Base-by-base conservation (phyloP, 2,113 vertebrate genomes). In the Cottus gobio region DNA sequence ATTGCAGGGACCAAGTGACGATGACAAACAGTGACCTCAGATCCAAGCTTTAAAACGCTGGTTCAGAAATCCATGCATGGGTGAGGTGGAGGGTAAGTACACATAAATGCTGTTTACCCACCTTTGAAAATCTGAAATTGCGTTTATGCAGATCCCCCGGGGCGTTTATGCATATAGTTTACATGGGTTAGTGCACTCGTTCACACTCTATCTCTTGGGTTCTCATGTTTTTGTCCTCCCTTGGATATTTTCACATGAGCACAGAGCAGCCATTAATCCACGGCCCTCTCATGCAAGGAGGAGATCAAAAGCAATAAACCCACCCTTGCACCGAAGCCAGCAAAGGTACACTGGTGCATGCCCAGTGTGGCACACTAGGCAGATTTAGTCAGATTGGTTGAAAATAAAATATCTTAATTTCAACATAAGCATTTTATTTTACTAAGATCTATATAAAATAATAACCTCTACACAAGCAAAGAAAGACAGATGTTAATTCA, bases 31-130 rank as follows among this genome's bases (percentile, higher is more conserved):
- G n/a, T 56, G 31, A 66, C 52, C 36, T 77, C 16, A 18, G 15
- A 37, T 42, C 37, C 7, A 22, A 62, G 66, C 67, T 68, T 74
- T 39, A 57, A 70, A 65, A 44, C 13, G 37, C 6, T 0, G 1
- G 9, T 63, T 79, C 57, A 57, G 4, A 65, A 76, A 66, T 15
- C 36, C 36, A 15, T 66, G 62, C 44, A 54, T 3, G 13, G 16
- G 52, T 30, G 26, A 56, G 46, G 31, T 44, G 37, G 39, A 63
- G 71, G 50, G 18, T 77, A 75, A 70, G 36, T 24, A 26, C 63
- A 76, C 44, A 68, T 60, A 71, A 71, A 82, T 39, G 34, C 56
- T 58, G 65, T 78, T 77, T 75, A 75, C 30, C 30, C 57, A 67
- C 57, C 46, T 46, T 82, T 67, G 22, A 48, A 52, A 71, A 73